These are phyloP conservation scores for Spialia ferax DNA, from an alignment of 2,888 invertebrate genomes.

Conservation along the genomic window DNA sequence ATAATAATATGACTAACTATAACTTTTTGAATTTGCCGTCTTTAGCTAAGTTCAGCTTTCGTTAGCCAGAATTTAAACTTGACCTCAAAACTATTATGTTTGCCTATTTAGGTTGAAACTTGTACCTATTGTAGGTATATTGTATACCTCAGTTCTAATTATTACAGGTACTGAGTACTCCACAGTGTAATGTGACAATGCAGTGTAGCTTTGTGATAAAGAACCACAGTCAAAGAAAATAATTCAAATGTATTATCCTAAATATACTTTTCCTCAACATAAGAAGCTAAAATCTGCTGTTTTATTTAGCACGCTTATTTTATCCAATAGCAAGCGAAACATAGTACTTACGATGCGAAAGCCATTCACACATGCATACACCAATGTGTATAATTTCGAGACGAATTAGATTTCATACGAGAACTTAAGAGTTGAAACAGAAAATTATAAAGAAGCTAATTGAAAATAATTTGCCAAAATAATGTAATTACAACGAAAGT, in stretches of 20 bases:
- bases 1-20: too few species aligned
- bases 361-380: conserved; percentile 48
- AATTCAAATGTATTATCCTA: neutral
- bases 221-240: neutral
- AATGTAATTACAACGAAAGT: conserved; percentile 14
- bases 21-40: too few species aligned
- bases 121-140: too few species aligned
- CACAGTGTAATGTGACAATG: neutral
- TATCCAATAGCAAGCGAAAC: conserved; percentile 31
- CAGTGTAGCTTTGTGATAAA: neutral
- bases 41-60: too few species aligned
- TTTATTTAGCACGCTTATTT: neutral
- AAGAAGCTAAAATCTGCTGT: conserved; percentile 3
- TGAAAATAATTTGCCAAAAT: conserved; percentile 22
- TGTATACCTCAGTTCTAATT: too few species aligned
- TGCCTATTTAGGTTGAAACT: too few species aligned
- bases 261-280: conserved; percentile 13
- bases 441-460: conserved; percentile 22
- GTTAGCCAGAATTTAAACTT: too few species aligned
- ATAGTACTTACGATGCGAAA: conserved; percentile 40
- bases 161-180: too few species aligned
- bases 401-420: conserved; percentile 24
- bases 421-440: conserved; percentile 14
- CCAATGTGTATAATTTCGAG: conserved; percentile 2
- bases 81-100: too few species aligned